Evolutionary conservation across 2,888 invertebrate genomes (phyloP), one percentile per base, ranked within the genome.

Genomic region (Lochmaea crataegi): DNA sequence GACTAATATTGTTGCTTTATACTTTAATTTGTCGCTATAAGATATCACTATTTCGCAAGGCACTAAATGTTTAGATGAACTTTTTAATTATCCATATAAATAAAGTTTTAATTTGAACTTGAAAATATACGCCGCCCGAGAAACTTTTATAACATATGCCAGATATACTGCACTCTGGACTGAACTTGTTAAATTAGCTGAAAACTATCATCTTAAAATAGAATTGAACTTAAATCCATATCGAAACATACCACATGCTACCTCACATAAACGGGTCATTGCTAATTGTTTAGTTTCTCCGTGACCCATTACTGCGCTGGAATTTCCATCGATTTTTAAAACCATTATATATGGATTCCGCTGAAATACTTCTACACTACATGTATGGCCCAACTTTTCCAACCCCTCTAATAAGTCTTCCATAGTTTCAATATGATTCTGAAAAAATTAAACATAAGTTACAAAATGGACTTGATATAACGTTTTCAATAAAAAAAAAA

Each of bases 351-450:
- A 72, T 11, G 78, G 76, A 11, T 68, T 14, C 4, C 18, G 53
- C 68, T 78, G 76, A 38, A 78, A 75, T 18, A 56, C 58, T 58
- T 71, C 60, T 14, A 76, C 0, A 42, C 61, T 57, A 48, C 67
- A 66, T 38, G 11, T 16, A 32, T 72, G 57, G 5, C 72, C 73
- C 16, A 22, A 26, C 63, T 65, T 64, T 48, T 64, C 16, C n/a
- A 78, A 58, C 38, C 65, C 18, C 9, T 14, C 16, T 14, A 48
- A 57, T 56, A 76, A 66, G 48, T 78, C 75, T 14, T 75, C 75
- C 56, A 74, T 58, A 9, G 26, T 58, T 3, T 14, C 53, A 10
- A 53, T 18, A 11, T 18, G 12, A 48, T 72, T 78, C 76, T 53
- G 16, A 11, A 53, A 53, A 53, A 18, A 9, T 53, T 9, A 10